Evolutionary conservation across 2,113 vertebrate genomes (phyloP).

Genomic region (Ceyx cyanopectus): DNA sequence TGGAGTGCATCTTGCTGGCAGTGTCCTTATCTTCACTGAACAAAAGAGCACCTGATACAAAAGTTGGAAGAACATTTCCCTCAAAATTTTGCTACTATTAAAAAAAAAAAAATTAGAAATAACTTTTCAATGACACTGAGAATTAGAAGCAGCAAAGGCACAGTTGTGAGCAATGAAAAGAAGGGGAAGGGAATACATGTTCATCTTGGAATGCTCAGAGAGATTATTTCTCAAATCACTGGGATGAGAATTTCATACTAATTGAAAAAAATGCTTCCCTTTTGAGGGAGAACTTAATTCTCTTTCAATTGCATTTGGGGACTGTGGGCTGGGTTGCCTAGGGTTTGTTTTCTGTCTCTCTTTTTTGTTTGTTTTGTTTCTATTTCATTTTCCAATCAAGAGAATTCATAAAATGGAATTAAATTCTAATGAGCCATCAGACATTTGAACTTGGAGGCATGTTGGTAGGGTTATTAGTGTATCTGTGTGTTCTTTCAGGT

Average conservation of each 20-base stretch:
- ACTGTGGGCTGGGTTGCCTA: neutral
- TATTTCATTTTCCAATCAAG: neutral
- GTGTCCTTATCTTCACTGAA: neutral
- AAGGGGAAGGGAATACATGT: neutral
- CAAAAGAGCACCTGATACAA: neutral
- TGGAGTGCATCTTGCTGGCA: neutral
- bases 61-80: neutral
- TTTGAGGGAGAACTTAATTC: neutral
- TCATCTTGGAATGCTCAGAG: neutral
- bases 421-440: neutral
- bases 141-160: neutral
- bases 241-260: neutral
- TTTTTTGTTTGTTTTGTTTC: neutral
- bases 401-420: neutral
- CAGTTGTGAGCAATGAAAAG: neutral
- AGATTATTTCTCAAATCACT: neutral
- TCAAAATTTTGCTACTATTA: neutral
- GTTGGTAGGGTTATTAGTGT: neutral
- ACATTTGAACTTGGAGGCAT: neutral
- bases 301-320: conserved; percentile 9
- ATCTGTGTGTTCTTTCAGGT: neutral
- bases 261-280: neutral
- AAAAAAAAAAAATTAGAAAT: neutral
- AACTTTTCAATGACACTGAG: neutral
- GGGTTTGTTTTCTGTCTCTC: neutral